A percentile compares a stretch with the other conserved stretches of the same genome.
Conservation (phyloP, 2,797 vertebrate genomes). For the Anguilla obscura region DNA sequence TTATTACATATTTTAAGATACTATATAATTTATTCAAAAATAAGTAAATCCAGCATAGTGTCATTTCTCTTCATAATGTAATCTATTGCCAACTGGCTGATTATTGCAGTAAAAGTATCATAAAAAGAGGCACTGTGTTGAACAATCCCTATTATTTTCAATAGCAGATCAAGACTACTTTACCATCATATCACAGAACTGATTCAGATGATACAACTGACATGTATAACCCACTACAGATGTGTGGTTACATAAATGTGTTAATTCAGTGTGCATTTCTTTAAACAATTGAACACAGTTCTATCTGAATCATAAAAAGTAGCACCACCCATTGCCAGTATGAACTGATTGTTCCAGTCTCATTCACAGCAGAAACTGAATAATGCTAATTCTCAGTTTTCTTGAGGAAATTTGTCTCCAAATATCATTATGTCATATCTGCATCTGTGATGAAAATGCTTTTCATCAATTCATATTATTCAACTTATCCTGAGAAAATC, state of each 20-base stretch:
- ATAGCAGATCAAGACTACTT: neutral
- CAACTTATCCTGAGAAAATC: neutral
- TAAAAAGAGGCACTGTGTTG: no score
- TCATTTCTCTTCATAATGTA: no score
- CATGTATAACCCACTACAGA: no score
- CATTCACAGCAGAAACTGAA: neutral
- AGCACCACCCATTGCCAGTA: neutral
- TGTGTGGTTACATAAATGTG: no score
- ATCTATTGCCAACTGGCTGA: neutral
- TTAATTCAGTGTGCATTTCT: no score
- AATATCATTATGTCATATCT: neutral
- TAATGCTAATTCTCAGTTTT: neutral
- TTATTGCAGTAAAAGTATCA: neutral
- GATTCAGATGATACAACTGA: no score
- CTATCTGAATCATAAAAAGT: neutral
- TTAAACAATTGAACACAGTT: neutral
- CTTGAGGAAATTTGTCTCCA: neutral
- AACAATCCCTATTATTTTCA: neutral
- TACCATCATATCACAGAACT: neutral
- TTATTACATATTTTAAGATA: no score
- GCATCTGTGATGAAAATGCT: neutral
- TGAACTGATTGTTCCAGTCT: neutral
- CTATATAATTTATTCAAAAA: no score
- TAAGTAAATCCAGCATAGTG: no score
- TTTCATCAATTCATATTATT: neutral